Percentiles rank a stretch among this genome's conserved stretches.
phyloP scores from a whole-genome alignment of 2,797 vertebrate genomes.

The Petrocephalus sullivani region DNA sequence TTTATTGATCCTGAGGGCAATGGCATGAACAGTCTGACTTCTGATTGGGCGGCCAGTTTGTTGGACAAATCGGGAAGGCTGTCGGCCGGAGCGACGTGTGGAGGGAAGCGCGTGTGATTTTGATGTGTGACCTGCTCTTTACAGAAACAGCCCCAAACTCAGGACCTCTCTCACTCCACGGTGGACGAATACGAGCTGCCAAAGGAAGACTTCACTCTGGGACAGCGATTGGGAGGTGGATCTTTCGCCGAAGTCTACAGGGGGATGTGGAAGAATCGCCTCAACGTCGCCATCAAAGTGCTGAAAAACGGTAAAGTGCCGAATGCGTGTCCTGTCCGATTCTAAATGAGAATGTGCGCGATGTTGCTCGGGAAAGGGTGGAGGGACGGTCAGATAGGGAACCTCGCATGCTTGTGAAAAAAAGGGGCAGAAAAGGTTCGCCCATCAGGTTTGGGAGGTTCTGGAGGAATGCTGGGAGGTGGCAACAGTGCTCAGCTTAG shows the following conservation, averaged over 20 bases:
- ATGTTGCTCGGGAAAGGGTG: background rate
- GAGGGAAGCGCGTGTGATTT: background rate
- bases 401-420: background rate
- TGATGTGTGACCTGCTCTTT: background rate
- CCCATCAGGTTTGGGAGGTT: background rate
- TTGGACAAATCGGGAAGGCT: background rate
- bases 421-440: background rate
- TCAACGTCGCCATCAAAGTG: slow-evolving; percentile 70
- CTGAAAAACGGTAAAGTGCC: slow-evolving; percentile 51
- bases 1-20: background rate
- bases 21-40: background rate
- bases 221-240: slow-evolving; percentile 62
- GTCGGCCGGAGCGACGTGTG: background rate
- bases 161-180: slow-evolving; percentile 51
- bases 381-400: background rate
- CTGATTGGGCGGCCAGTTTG: background rate
- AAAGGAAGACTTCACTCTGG: slow-evolving; percentile 64
- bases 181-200: slow-evolving; percentile 74
- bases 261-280: slow-evolving; percentile 68
- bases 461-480: background rate
- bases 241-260: slow-evolving; percentile 69
- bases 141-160: slow-evolving; percentile 54
- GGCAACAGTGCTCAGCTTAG: background rate
- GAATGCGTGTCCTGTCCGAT: background rate
- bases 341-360: background rate